A percentile compares a stretch with the other conserved stretches of the same genome.
Evolutionary conservation across 2,888 invertebrate genomes (phyloP).

Genomic region (Eueremaeus valkanovi): DNA sequence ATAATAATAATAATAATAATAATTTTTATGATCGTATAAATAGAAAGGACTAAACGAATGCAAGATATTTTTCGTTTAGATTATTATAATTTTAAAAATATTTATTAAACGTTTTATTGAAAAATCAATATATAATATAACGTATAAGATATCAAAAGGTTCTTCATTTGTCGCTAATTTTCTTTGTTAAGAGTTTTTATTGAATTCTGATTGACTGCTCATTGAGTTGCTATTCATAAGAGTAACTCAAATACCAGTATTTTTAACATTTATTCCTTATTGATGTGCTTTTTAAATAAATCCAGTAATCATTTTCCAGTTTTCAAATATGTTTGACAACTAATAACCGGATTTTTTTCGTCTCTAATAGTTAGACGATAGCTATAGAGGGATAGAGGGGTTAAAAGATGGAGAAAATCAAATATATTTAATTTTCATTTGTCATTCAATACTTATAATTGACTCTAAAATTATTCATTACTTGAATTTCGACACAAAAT

Average conservation of each 20-base stretch:
- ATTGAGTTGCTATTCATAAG: not conserved
- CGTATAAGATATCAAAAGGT: too few relatives aligned
- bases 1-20: not conserved
- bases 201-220: not conserved
- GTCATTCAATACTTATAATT: not conserved
- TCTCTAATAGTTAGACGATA: constrained; percentile 16
- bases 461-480: too few relatives aligned
- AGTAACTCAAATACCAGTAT: not conserved
- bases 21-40: not conserved
- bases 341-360: constrained; percentile 23
- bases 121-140: too few relatives aligned
- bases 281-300: not conserved
- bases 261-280: too few relatives aligned
- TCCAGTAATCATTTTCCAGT: not conserved
- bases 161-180: not conserved
- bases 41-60: not conserved
- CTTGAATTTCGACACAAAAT: too few relatives aligned
- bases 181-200: not conserved
- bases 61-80: not conserved
- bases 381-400: constrained; percentile 41
- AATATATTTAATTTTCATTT: not conserved
- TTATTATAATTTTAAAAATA: too few relatives aligned
- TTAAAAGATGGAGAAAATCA: constrained; percentile 35
- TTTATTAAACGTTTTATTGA: too few relatives aligned
- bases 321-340: not conserved